Evolutionary conservation across 2,797 vertebrate genomes (phyloP).

Genomic region (Gymnopithys bicolor): DNA sequence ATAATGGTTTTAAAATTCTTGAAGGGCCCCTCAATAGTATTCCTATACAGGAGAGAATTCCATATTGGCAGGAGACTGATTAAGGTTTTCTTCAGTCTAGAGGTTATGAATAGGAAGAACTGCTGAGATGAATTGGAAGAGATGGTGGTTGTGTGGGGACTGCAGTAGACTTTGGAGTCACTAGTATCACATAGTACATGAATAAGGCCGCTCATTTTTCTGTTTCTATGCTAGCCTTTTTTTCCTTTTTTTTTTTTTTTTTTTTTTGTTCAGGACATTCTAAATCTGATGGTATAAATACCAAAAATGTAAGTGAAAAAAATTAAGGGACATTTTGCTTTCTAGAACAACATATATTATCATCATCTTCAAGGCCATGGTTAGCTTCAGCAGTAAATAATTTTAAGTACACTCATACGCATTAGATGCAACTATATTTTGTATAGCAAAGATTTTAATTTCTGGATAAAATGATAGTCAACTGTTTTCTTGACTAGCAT

Average conservation of each 20-base stretch:
- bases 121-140: background rate
- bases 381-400: background rate
- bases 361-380: background rate
- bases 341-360: background rate
- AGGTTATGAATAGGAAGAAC: constrained; percentile 11
- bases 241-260: accelerated
- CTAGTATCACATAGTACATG: background rate
- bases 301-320: background rate
- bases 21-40: background rate
- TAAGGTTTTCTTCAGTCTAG: background rate
- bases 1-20: background rate
- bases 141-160: background rate
- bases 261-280: background rate
- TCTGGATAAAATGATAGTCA: background rate
- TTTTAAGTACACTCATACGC: accelerated
- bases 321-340: background rate
- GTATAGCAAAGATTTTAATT: background rate
- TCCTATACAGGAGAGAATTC: background rate
- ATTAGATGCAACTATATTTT: background rate
- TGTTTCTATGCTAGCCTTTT: background rate
- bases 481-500: background rate
- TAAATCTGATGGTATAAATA: background rate
- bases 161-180: background rate
- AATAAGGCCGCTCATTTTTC: background rate
- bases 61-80: constrained; percentile 1